Percentiles rank a stretch among this genome's conserved stretches.
Evolutionary conservation across 2,888 invertebrate species (phyloP).

Genomic region (Prosopocoilus inquinatus): DNA sequence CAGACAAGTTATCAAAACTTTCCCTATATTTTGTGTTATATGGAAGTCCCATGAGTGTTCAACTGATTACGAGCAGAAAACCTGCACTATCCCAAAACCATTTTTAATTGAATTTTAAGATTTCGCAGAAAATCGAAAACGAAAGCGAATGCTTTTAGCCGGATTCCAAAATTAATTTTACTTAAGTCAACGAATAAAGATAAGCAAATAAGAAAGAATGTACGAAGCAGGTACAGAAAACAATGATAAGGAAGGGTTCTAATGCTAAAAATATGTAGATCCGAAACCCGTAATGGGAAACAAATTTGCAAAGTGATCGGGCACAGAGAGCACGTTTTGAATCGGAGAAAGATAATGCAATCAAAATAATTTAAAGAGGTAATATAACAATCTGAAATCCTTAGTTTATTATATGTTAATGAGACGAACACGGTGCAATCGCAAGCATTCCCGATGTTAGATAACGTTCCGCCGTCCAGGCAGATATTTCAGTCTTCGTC

Average conservation of each 20-base stretch:
- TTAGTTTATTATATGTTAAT: slow-evolving; percentile 31
- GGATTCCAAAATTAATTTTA: background rate
- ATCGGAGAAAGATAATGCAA: slow-evolving; percentile 19
- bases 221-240: too few relatives aligned
- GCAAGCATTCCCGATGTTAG: slow-evolving; percentile 29
- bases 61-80: too few relatives aligned
- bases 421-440: slow-evolving; percentile 30
- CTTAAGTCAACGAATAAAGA: background rate
- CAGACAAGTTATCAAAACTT: too few relatives aligned
- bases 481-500: slow-evolving; percentile 15
- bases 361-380: slow-evolving; percentile 23
- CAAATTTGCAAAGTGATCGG: slow-evolving; percentile 1
- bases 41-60: too few relatives aligned
- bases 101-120: too few relatives aligned
- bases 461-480: slow-evolving; percentile 21
- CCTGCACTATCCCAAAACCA: too few relatives aligned
- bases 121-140: too few relatives aligned
- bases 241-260: too few relatives aligned
- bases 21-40: too few relatives aligned
- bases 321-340: slow-evolving; percentile 6
- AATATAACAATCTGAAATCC: slow-evolving; percentile 26
- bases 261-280: too few relatives aligned
- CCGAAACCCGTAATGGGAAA: slow-evolving; percentile 2
- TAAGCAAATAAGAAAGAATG: background rate
- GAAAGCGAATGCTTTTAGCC: slow-evolving; percentile 4